phyloP scores from a whole-genome alignment of 2,888 invertebrate genomes.

The Chrysodeixis includens region DNA sequence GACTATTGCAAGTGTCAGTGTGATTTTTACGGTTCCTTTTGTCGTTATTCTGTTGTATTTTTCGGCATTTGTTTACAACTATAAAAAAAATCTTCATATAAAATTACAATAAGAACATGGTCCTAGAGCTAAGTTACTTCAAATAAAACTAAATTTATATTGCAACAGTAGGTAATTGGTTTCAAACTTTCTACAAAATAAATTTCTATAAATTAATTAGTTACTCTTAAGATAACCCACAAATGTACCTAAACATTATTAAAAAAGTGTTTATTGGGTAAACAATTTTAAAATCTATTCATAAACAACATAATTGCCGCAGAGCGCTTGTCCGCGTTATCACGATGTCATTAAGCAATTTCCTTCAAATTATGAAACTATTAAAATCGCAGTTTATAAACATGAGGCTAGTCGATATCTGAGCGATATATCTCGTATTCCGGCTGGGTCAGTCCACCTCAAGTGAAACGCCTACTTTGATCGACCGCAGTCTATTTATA shows the following conservation, averaged over 20 bases:
- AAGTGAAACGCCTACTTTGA: slow-evolving; percentile 40
- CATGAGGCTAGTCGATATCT: slow-evolving; percentile 7
- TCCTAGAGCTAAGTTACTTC: too few relatives aligned
- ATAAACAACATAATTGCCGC: background rate
- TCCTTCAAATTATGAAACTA: slow-evolving; percentile 16
- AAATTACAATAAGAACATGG: too few relatives aligned
- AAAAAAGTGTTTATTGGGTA: slow-evolving; percentile 17
- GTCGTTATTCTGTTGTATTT: slow-evolving; percentile 34
- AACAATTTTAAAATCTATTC: slow-evolving; percentile 15
- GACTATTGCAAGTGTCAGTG: slow-evolving; percentile 78
- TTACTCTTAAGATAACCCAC: background rate
- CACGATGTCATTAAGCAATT: slow-evolving; percentile 19
- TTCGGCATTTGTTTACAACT: slow-evolving; percentile 10
- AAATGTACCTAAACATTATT: slow-evolving; percentile 1
- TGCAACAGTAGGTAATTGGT: too few relatives aligned
- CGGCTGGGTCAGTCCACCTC: slow-evolving; percentile 41
- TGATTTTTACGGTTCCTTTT: slow-evolving; percentile 78
- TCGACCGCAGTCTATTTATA: slow-evolving; percentile 51
- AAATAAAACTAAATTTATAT: too few relatives aligned
- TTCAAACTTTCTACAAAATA: background rate
- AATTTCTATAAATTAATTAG: background rate
- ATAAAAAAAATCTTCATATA: slow-evolving; percentile 6
- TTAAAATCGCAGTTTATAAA: slow-evolving; percentile 29
- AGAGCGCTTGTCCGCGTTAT: background rate
- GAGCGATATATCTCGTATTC: slow-evolving; percentile 43